phyloP scores from a whole-genome alignment of 1,140 invertebrate species.

The Panagrolaimus sp. region DNA sequence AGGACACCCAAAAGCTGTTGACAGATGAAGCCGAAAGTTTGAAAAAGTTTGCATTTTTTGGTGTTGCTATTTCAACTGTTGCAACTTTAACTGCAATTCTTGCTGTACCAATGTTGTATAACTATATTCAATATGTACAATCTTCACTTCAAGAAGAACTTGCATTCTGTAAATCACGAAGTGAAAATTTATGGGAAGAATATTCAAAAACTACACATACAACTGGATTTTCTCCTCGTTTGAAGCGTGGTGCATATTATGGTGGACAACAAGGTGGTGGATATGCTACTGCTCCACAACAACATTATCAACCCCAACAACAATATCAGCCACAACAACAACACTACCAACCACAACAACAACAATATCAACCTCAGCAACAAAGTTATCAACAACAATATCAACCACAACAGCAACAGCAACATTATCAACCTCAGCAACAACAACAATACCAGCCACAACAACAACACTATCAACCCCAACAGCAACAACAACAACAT shows the following conservation, averaged over 20 bases:
- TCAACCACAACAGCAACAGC: constrained; percentile 3
- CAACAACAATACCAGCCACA: constrained; percentile 1
- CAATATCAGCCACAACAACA: constrained; percentile 15
- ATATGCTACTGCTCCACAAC: constrained; percentile 14
- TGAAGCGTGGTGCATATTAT: constrained; percentile 16
- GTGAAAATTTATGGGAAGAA: constrained; percentile 21
- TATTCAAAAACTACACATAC: constrained; percentile 13
- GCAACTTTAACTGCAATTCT: constrained; percentile 32
- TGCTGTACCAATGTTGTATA: constrained; percentile 42
- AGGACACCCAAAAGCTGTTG: constrained; percentile 17
- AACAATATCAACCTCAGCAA: constrained; percentile 12
- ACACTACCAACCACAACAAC: neutral
- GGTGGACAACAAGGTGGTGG: constrained; percentile 11
- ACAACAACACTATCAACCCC: constrained; percentile 15
- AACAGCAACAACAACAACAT: neutral
- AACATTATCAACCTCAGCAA: constrained; percentile 4
- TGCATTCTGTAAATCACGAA: constrained; percentile 19
- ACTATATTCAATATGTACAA: constrained; percentile 35
- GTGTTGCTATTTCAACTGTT: constrained; percentile 17
- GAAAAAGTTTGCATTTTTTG: constrained; percentile 20
- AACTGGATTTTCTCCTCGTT: constrained; percentile 1
- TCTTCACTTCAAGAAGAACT: constrained; percentile 24
- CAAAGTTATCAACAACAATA: neutral
- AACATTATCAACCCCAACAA: neutral
- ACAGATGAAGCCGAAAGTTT: constrained; percentile 19